Percentiles rank a stretch among this genome's conserved stretches.
phyloP scores from a whole-genome alignment of 2,888 invertebrate species.

The Luffia ferchaultella region DNA sequence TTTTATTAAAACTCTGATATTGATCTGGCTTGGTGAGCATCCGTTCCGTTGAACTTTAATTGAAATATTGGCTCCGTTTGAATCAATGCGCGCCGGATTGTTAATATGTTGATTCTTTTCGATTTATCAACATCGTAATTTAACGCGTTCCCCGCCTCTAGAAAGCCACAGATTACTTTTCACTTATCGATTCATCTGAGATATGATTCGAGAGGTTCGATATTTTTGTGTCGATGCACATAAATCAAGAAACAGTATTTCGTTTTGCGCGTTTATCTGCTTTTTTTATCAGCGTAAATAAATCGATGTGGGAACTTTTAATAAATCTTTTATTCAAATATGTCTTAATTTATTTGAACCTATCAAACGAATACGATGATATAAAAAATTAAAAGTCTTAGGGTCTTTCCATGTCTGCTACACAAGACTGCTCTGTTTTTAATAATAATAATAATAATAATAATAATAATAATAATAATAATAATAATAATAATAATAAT shows the following conservation, averaged over 20 bases:
- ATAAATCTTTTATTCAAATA: neutral
- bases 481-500: too few relatives aligned
- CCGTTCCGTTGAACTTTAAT: slow-evolving; percentile 26
- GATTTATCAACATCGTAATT: slow-evolving; percentile 49
- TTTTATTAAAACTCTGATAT: slow-evolving; percentile 61
- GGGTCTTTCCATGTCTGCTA: too few relatives aligned
- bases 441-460: too few relatives aligned
- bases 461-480: too few relatives aligned
- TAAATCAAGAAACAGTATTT: neutral
- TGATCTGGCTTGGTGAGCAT: slow-evolving; percentile 34
- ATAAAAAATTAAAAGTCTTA: too few relatives aligned
- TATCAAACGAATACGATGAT: too few relatives aligned
- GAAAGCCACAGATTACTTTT: slow-evolving; percentile 32
- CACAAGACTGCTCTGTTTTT: too few relatives aligned
- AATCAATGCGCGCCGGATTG: slow-evolving; percentile 33
- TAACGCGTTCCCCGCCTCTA: slow-evolving; percentile 39
- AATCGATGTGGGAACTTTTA: neutral
- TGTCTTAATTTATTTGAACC: too few relatives aligned
- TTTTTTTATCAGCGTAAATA: neutral
- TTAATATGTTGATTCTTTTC: slow-evolving; percentile 45
- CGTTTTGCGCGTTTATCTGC: neutral
- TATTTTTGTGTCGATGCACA: neutral
- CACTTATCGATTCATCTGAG: slow-evolving; percentile 34
- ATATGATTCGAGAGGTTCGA: slow-evolving; percentile 21
- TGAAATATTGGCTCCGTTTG: slow-evolving; percentile 35